These are phyloP conservation scores for Phodopus roborovskii DNA, from an alignment of 2,113 vertebrate genomes.

Conservation along the genomic window DNA sequence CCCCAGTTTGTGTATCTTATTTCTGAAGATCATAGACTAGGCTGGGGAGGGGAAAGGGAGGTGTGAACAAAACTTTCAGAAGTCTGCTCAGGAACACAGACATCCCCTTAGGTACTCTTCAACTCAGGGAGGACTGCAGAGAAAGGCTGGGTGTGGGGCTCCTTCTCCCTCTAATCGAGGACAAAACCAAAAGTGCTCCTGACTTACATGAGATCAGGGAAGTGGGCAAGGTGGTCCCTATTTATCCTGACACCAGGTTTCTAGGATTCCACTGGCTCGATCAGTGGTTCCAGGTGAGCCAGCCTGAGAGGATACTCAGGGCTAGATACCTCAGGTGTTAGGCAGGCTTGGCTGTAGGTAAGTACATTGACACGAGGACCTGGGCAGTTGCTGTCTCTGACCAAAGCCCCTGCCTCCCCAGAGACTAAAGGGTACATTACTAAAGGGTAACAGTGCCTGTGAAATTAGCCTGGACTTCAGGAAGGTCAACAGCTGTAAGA, in stretches of 20 bases:
- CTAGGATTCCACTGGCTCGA: neutral
- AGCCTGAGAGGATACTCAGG: neutral
- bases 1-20: neutral
- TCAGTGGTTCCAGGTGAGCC: no score
- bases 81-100: neutral
- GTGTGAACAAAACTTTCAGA: neutral
- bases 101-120: neutral
- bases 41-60: neutral
- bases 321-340: no score
- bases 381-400: neutral
- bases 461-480: neutral
- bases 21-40: neutral
- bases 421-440: neutral
- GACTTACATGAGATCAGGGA: no score
- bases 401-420: neutral
- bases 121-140: neutral
- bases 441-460: neutral
- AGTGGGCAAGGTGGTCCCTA: neutral
- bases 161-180: neutral
- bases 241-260: neutral
- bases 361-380: neutral
- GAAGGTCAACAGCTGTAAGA: neutral
- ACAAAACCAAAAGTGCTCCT: neutral
- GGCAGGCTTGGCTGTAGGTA: neutral
- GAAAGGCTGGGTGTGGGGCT: neutral